These are phyloP conservation scores for Ctenochaetus hawaiiensis DNA, from an alignment of 2,797 vertebrate species.

Conservation along the genomic window DNA sequence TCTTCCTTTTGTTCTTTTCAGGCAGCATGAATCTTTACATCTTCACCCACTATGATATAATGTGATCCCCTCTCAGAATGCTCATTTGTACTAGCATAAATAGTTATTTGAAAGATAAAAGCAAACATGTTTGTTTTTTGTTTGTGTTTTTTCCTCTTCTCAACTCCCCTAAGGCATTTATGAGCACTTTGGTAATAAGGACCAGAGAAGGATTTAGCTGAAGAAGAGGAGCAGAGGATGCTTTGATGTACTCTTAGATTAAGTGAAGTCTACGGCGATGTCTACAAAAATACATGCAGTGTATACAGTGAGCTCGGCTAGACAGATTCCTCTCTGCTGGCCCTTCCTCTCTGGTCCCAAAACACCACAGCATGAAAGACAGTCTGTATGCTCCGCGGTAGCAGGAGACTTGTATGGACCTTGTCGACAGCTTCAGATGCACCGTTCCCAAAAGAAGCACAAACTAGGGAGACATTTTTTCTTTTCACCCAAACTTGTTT, in stretches of 20 bases:
- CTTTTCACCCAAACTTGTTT: conserved; percentile 66
- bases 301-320: conserved; percentile 71
- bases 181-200: conserved; percentile 87
- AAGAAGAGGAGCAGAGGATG: conserved; percentile 76
- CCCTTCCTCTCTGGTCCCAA: conserved; percentile 80
- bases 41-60: conserved; percentile 51
- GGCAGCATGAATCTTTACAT: conserved; percentile 56
- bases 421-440: conserved; percentile 84
- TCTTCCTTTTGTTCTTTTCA: conserved; percentile 59
- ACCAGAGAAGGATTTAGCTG: conserved; percentile 83
- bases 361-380: conserved; percentile 83
- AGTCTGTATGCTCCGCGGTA: conserved; percentile 67
- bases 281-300: conserved; percentile 83
- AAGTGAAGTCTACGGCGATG: conserved; percentile 84
- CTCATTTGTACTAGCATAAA: conserved; percentile 87
- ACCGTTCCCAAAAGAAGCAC: conserved; percentile 80
- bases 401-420: conserved; percentile 81
- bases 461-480: conserved; percentile 71
- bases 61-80: conserved; percentile 69
- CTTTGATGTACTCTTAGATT: conserved; percentile 89
- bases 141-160: conserved; percentile 76
- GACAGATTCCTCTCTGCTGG: conserved; percentile 75
- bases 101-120: conserved; percentile 88
- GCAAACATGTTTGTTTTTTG: conserved; percentile 88
- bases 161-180: conserved; percentile 83